Evolutionary conservation across 1,140 invertebrate genomes (phyloP).

Genomic region (Drosophila grimshawi): DNA sequence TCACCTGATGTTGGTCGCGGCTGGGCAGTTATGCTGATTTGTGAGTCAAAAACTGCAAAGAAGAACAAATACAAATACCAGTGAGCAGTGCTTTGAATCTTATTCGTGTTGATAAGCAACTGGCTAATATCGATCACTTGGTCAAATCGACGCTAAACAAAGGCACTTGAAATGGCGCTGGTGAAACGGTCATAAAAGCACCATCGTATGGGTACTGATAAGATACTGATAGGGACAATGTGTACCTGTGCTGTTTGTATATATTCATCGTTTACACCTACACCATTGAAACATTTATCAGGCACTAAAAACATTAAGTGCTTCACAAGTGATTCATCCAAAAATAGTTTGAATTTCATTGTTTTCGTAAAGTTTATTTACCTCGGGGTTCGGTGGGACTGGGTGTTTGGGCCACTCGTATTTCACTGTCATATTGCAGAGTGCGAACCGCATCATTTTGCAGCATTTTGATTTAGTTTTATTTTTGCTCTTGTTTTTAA

Average conservation of each 20-base stretch:
- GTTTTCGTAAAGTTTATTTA: slow-evolving; percentile 25
- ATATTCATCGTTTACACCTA: slow-evolving; percentile 35
- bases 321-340: slow-evolving; percentile 46
- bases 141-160: slow-evolving; percentile 55
- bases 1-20: slow-evolving; percentile 52
- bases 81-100: too few species aligned
- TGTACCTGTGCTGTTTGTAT: slow-evolving; percentile 28
- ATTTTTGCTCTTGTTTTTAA: background rate
- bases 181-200: slow-evolving; percentile 39
- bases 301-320: slow-evolving; percentile 22
- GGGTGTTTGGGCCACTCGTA: slow-evolving; percentile 72
- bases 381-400: slow-evolving; percentile 66
- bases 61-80: background rate
- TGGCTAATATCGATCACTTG: slow-evolving; percentile 33
- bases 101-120: too few species aligned
- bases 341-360: background rate
- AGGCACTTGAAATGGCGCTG: slow-evolving; percentile 51
- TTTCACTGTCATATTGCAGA: slow-evolving; percentile 80
- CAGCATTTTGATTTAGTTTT: slow-evolving; percentile 61
- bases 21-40: slow-evolving; percentile 75
- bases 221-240: slow-evolving; percentile 72
- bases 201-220: slow-evolving; percentile 59
- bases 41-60: slow-evolving; percentile 71
- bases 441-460: slow-evolving; percentile 80
- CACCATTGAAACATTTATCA: slow-evolving; percentile 45